These are phyloP conservation scores for Gorsachius magnificus DNA, from an alignment of 2,797 vertebrate genomes.

Conservation along the genomic window DNA sequence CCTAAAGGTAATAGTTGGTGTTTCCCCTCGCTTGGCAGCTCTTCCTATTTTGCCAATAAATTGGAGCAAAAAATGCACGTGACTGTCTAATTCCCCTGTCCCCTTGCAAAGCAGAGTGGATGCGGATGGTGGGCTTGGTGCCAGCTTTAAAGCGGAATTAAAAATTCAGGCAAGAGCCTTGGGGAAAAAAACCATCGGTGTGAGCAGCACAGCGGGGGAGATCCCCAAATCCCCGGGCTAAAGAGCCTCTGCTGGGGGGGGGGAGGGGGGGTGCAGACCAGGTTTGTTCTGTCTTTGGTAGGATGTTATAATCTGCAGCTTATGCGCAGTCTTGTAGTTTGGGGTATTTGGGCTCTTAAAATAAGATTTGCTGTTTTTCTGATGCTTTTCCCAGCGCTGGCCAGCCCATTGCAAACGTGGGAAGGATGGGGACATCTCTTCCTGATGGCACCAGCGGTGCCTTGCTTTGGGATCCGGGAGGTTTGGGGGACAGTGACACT, in stretches of 20 bases:
- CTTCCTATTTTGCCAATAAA: not conserved
- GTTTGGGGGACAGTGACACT: accelerated
- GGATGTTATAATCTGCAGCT: accelerated
- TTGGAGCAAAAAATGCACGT: accelerated
- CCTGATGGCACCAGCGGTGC: accelerated
- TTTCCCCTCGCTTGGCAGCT: not conserved
- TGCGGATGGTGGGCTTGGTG: accelerated
- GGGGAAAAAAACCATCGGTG: not conserved
- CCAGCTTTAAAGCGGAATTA: not conserved
- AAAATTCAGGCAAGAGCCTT: not conserved
- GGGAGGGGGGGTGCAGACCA: too few relatives aligned
- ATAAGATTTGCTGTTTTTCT: not conserved
- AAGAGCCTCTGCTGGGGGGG: accelerated
- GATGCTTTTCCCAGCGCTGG: not conserved
- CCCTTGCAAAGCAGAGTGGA: accelerated
- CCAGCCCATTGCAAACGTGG: accelerated
- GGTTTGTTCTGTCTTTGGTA: not conserved
- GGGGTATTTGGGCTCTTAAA: not conserved
- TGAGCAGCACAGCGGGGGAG: not conserved
- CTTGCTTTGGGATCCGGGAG: not conserved
- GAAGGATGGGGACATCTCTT: not conserved
- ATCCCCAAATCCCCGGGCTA: not conserved
- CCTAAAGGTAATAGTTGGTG: accelerated
- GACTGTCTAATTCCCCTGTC: accelerated
- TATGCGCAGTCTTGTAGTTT: accelerated